Evolutionary conservation across 2,888 invertebrate species (phyloP), one percentile per base, ranked within the genome.

Genomic region (Dione vanillae): DNA sequence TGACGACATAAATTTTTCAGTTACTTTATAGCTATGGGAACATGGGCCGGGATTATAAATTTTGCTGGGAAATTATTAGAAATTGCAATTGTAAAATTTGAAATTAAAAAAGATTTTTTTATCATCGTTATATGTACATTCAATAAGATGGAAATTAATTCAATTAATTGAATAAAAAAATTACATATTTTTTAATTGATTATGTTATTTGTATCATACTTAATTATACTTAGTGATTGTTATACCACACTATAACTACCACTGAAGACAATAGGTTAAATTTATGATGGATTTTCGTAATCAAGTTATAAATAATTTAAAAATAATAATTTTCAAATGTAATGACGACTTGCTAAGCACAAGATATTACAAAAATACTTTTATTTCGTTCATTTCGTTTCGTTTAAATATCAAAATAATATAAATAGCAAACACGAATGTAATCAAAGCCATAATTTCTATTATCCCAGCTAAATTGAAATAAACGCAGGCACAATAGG

Each of bases 401-500:
- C 12, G 14, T 37, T n/a, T 10, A 16, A 37, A 40, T 37, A 56
- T 56, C 37, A 37, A 56, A 56, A 37, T 54, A 37, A 54, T 54
- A 37, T 37, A 54, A n/a, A 40, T 40, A 19, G 16, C 37, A 37
- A 40, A 3, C 56, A 56, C 56, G 37, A 56, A 37, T 19, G 16
- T 56, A 56, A 69, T 54, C 19, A 62, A 62, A 54, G 3, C 45
- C 49, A 56, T 70, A 70, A 70, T 61, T 66, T 62, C 59, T 67
- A 70, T 70, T 70, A 67, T 62, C 47, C 47, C 49, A 62, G 62
- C 51, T 56, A 56, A 47, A 70, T 70, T 67, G 54, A 70, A 69
- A 65, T 47, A 69, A 69, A 58, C 65, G 58, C 51, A 41, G 35
- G 62, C 49, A 56, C 49, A 49, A 62, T 61, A 66, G 54, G 49